Base-by-base conservation (phyloP, 2,888 invertebrate species). In the Apodemia zela region DNA sequence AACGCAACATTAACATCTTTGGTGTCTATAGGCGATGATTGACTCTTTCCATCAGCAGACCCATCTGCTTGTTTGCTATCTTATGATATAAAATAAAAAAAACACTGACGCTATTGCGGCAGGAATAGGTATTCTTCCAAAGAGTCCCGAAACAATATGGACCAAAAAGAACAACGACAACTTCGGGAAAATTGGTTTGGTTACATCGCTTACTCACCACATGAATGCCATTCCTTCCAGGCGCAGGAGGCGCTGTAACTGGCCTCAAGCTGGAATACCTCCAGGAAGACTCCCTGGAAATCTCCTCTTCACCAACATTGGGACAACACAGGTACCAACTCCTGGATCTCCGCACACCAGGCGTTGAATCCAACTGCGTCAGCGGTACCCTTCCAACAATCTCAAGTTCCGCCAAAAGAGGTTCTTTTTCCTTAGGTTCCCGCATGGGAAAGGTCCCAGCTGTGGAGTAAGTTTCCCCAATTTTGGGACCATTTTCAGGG, bases 261-360 rank as follows among this genome's bases (percentile, higher is more conserved):
- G 90, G 87, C 67, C 89, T 70, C 71, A 90, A 67, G 59, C 90
- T 89, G 25, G 90, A 87, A 64, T 90, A 88, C 65, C 90, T 72
- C 90, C 90, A 89, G 11, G 87, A 87, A 0, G 88, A 85, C 69
- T 88, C 86, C 61, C 88, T 73, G 0, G 85, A 85, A 0, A 85
- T 79, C 76, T 89, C 86, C 71, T 89, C 87, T 13, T 89, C 89
- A 0, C 81, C 84, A 35, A 85, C 81, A 51, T 90, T 86, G 0
- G 92, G 91, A 66, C 93, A 93, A 82, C 94, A 94, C 68, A 94
- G 86, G 71, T 94, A 88, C 89, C 94, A 94, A 73, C 93, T 93
- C 64, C 94, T 77, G 72, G 93, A 93, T 67, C 93, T 82, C 60
- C 93, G 82, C 0, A 93, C 88, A 2, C 87, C 87, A 0, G 82